Evolutionary conservation across 2,797 vertebrate species (phyloP).

Genomic region (Neosilurus hyrtlii): DNA sequence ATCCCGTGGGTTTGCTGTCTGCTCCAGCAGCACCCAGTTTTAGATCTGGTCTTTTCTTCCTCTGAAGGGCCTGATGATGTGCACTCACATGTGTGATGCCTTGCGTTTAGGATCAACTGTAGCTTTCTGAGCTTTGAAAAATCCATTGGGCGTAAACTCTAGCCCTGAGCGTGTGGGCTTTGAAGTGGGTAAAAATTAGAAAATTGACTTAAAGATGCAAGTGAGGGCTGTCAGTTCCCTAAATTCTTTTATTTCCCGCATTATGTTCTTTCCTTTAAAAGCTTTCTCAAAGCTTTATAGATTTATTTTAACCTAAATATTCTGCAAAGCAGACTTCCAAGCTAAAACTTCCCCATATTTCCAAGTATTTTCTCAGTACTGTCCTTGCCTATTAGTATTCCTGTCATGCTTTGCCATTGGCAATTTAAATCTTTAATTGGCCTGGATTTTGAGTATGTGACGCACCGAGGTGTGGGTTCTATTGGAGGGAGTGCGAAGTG

Average conservation of each 20-base stretch:
- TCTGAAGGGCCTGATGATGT: constrained; percentile 38
- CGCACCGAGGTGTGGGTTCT: constrained; percentile 45
- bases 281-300: constrained; percentile 7
- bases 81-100: constrained; percentile 23
- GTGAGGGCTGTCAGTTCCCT: constrained; percentile 25
- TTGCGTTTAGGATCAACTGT: constrained; percentile 38
- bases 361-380: background rate
- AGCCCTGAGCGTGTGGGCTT: constrained; percentile 36
- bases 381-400: constrained; percentile 66
- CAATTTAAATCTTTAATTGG: constrained; percentile 75
- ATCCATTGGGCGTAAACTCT: constrained; percentile 26
- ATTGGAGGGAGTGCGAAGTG: constrained; percentile 50
- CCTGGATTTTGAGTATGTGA: constrained; percentile 65
- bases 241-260: constrained; percentile 12
- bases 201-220: constrained; percentile 37
- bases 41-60: constrained; percentile 30
- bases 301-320: background rate
- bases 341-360: constrained; percentile 7
- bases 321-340: background rate
- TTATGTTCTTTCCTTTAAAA: constrained; percentile 8
- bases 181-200: constrained; percentile 50
- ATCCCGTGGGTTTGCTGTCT: constrained; percentile 39
- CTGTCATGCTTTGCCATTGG: constrained; percentile 63
- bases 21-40: constrained; percentile 26
- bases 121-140: constrained; percentile 36